Conservation (phyloP, 2,113 vertebrate species). For the Glaucidium brasilianum region DNA sequence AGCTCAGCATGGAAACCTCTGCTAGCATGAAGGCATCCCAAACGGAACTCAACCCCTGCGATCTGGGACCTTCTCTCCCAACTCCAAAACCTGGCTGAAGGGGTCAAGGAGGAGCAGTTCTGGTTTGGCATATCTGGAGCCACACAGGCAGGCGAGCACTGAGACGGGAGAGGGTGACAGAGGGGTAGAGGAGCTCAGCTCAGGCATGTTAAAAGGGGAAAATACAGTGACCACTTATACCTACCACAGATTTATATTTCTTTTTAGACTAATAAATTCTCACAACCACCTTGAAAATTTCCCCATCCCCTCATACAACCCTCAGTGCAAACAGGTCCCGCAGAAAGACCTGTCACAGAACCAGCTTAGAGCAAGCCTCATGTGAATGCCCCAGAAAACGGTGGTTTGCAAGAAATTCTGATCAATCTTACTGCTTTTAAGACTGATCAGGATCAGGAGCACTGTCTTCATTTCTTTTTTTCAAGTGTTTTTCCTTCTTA, state of each 20-base stretch:
- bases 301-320: rapidly evolving
- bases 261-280: neutral
- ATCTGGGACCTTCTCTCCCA: neutral
- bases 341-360: neutral
- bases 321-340: rapidly evolving
- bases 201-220: neutral
- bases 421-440: neutral
- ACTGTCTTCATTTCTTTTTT: neutral
- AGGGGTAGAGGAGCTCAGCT: rapidly evolving
- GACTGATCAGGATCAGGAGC: neutral
- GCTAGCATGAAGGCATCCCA: neutral
- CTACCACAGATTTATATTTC: neutral
- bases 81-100: neutral
- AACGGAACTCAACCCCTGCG: rapidly evolving
- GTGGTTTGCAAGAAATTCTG: neutral
- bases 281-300: neutral
- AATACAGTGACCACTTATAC: neutral
- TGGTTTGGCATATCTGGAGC: rapidly evolving
- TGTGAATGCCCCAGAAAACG: neutral
- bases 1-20: neutral
- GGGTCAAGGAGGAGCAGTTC: rapidly evolving
- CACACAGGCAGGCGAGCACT: rapidly evolving
- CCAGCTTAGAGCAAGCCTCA: rapidly evolving
- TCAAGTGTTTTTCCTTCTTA: neutral
- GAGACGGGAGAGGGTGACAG: neutral